Percentiles rank a stretch among this genome's conserved stretches.
These are phyloP conservation scores for Macroglossus sobrinus DNA, from an alignment of 2,113 vertebrate genomes.

Conservation along the genomic window DNA sequence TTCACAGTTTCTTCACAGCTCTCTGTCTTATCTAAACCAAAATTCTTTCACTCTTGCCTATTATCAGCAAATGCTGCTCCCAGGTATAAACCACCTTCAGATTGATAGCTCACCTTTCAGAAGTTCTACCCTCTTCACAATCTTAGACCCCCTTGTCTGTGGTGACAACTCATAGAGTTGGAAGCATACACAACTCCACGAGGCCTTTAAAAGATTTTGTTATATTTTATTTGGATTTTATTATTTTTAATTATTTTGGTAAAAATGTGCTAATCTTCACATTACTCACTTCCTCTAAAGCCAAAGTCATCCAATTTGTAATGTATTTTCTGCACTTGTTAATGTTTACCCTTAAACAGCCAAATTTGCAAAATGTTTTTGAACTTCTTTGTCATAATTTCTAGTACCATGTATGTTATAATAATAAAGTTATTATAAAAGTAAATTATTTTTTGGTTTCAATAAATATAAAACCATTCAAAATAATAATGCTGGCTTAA, in stretches of 20 bases:
- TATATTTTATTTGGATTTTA: neutral
- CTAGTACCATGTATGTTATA: neutral
- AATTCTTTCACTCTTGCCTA: neutral
- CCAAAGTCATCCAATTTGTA: neutral
- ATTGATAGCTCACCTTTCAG: neutral
- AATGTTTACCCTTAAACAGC: neutral
- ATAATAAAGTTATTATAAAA: neutral
- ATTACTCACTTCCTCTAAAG: neutral
- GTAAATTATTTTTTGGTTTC: conserved; percentile 7
- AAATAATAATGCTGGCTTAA: neutral
- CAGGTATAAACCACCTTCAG: neutral
- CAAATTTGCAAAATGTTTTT: neutral
- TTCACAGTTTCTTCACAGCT: neutral
- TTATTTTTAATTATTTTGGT: neutral
- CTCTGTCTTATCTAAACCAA: neutral
- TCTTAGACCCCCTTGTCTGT: neutral
- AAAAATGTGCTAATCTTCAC: neutral
- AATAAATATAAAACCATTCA: neutral
- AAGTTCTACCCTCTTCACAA: neutral
- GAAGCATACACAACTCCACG: neutral
- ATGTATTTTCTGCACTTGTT: neutral
- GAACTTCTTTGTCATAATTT: neutral
- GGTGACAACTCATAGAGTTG: neutral
- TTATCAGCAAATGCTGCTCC: neutral
- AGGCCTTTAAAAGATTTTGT: neutral